Evolutionary conservation across 2,888 invertebrate genomes (phyloP).

Genomic region (Cephalotes varians): DNA sequence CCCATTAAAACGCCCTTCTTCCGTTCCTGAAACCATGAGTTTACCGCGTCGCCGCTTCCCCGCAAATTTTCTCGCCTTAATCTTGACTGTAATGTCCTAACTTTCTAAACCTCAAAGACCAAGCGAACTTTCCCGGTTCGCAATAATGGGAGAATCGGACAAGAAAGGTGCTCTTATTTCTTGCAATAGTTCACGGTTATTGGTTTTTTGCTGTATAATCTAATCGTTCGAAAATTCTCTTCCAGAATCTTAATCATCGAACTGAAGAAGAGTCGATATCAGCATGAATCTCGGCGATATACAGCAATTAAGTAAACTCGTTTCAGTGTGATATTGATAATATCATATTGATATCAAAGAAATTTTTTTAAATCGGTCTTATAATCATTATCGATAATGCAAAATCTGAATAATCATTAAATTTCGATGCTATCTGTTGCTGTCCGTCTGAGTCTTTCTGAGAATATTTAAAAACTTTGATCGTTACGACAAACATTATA

Average conservation of each 20-base stretch:
- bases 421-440: background rate
- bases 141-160: slow-evolving; percentile 58
- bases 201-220: slow-evolving; percentile 35
- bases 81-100: slow-evolving; percentile 80
- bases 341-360: background rate
- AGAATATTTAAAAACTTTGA: slow-evolving; percentile 30
- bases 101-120: slow-evolving; percentile 78
- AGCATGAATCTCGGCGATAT: background rate
- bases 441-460: background rate
- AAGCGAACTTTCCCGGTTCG: slow-evolving; percentile 66
- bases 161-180: slow-evolving; percentile 50
- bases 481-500: slow-evolving; percentile 17
- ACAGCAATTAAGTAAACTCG: background rate
- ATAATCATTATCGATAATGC: background rate
- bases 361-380: background rate
- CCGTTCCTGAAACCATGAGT: slow-evolving; percentile 62
- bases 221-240: slow-evolving; percentile 35
- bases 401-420: background rate
- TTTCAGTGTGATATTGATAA: background rate
- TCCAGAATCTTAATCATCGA: background rate
- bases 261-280: background rate
- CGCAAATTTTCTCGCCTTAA: slow-evolving; percentile 82
- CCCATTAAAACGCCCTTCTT: slow-evolving; percentile 83
- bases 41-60: slow-evolving; percentile 68
- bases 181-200: slow-evolving; percentile 52